Base-by-base conservation (phyloP, 2,888 invertebrate species). In the Cantharis rustica region DNA sequence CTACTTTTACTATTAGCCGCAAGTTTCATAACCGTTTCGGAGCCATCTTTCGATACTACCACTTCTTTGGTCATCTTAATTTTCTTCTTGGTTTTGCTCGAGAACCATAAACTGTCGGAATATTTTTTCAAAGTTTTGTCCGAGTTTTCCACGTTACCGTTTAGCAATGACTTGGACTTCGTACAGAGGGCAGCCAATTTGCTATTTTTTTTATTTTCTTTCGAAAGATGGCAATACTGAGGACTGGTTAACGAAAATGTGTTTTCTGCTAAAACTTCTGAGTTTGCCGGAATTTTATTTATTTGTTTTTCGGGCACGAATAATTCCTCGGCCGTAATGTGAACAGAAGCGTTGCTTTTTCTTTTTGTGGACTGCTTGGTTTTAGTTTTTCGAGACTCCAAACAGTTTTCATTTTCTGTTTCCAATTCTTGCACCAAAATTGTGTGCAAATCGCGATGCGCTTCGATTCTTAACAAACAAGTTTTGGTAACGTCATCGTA, bases 321-420 rank as follows among this genome's bases (percentile, higher is more conserved):
- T 26, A 77, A 20, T 61, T 77, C 77, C 69, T 79, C 77, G 2
- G 79, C 79, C 2, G 64, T 13, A 47, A 75, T 68, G 61, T 71
- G 31, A 31, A 31, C 23, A 16, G 64, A 10, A 13, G 20, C 10
- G 9, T 4, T 10, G n/a, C n/a, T 47, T 47, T n/a, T 47, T 0
- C n/a, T 47, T 47, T 47, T 47, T 47, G 0, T 7, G 5, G 7
- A 47, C 2, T 5, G 13, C n/a, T n/a, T 47, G 47, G 7, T 47
- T 47, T 47, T 47, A 47, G 1, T n/a, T 47, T n/a, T n/a, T 3
- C 0, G 47, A n/a, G n/a, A 7, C n/a, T 47, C 47, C 47, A 7
- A n/a, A n/a, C 7, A n/a, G 4, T 5, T 47, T 47, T 47, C 47
- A 7, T 47, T 47, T 47, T 47, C 47, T n/a, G n/a, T n/a, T n/a